Conservation (phyloP, 1,140 invertebrate species). For the Hesperophylax magnus region DNA sequence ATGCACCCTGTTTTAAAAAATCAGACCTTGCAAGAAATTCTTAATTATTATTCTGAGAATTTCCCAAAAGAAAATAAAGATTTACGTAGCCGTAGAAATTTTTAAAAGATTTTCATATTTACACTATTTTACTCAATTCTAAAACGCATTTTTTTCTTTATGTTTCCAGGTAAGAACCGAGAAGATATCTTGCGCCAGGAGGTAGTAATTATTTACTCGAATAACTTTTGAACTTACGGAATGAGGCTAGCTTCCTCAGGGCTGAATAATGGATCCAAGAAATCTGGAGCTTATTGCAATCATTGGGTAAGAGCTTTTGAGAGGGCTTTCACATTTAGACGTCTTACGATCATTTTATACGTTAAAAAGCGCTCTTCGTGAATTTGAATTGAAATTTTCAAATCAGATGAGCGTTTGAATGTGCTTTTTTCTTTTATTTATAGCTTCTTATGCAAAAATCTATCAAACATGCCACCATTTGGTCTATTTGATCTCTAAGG, state of each 20-base stretch:
- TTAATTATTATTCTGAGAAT: too few relatives aligned
- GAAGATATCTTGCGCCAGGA: not conserved
- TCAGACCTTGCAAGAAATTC: too few relatives aligned
- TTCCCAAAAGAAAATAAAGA: too few relatives aligned
- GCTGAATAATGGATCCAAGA: slow-evolving; percentile 33
- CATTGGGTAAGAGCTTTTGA: slow-evolving; percentile 29
- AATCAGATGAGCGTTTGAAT: not conserved
- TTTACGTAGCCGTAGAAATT: too few relatives aligned
- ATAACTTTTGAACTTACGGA: slow-evolving; percentile 17
- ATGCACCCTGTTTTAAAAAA: too few relatives aligned
- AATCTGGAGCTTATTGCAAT: slow-evolving; percentile 34
- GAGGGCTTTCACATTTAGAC: slow-evolving; percentile 14
- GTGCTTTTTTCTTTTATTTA: too few relatives aligned
- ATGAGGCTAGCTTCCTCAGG: slow-evolving; percentile 7
- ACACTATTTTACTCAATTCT: too few relatives aligned
- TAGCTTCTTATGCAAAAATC: too few relatives aligned
- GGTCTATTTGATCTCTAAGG: too few relatives aligned
- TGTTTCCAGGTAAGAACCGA: slow-evolving; percentile 34
- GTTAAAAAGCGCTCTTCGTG: not conserved
- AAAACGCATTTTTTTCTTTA: not conserved
- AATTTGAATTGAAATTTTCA: not conserved
- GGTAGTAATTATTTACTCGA: slow-evolving; percentile 27
- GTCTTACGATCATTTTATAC: slow-evolving; percentile 17
- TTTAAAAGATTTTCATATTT: too few relatives aligned
- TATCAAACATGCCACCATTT: too few relatives aligned